These are phyloP conservation scores for Poecilia latipinna DNA, from an alignment of 2,113 vertebrate genomes.

Conservation along the genomic window DNA sequence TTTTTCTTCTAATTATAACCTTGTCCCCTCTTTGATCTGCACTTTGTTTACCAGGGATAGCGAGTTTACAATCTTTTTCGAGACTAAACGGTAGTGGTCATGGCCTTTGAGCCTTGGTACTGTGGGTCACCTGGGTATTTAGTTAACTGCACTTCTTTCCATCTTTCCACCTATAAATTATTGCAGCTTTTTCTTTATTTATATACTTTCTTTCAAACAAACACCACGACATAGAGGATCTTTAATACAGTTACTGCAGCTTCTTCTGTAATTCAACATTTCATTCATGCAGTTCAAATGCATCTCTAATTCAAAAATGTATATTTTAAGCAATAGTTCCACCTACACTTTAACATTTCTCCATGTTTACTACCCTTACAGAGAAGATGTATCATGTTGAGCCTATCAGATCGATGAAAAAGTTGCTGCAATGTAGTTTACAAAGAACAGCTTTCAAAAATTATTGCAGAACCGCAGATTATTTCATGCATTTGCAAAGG, in stretches of 20 bases:
- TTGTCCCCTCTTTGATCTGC: too few relatives aligned
- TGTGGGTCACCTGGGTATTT: too few relatives aligned
- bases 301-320: too few relatives aligned
- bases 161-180: background rate
- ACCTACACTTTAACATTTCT: background rate
- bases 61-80: background rate
- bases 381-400: background rate
- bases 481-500: background rate
- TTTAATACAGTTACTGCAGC: too few relatives aligned
- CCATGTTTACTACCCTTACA: background rate
- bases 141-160: too few relatives aligned
- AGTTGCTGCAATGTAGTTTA: background rate
- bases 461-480: background rate
- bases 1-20: too few relatives aligned
- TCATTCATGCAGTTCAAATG: too few relatives aligned
- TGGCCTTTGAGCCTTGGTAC: background rate
- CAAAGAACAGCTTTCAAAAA: too few relatives aligned
- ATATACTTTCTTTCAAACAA: too few relatives aligned
- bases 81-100: background rate
- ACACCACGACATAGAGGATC: too few relatives aligned
- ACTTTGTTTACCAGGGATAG: too few relatives aligned
- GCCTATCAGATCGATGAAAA: background rate
- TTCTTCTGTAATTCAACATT: background rate
- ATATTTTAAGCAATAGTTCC: background rate
- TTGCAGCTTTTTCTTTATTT: background rate